Percentiles rank a stretch among this genome's conserved stretches.
These are phyloP conservation scores for Rousettus madagascariensis DNA, from an alignment of 2,797 vertebrate genomes.

Conservation along the genomic window DNA sequence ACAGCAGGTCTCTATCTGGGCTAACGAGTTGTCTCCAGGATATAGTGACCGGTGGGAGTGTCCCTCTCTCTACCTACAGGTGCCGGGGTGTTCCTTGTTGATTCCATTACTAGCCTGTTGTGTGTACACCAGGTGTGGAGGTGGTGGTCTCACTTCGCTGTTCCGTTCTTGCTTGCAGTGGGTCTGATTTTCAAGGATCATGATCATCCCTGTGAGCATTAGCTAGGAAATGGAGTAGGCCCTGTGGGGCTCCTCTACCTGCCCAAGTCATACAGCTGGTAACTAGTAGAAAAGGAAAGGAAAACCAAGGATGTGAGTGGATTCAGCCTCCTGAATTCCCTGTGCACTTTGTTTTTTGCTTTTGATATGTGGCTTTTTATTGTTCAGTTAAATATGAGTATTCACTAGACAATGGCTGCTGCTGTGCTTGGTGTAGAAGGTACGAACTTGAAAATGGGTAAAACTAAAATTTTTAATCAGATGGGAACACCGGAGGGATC, in stretches of 20 bases:
- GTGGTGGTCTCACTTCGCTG: fast-evolving
- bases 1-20: neutral
- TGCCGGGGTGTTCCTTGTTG: no score
- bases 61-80: neutral
- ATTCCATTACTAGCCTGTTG: neutral
- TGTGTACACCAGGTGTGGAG: neutral
- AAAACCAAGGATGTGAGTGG: neutral
- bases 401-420: fast-evolving
- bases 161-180: neutral
- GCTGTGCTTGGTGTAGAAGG: neutral
- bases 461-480: neutral
- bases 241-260: fast-evolving
- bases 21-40: neutral
- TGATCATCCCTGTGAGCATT: fast-evolving
- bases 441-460: fast-evolving
- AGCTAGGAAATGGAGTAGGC: neutral
- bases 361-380: fast-evolving
- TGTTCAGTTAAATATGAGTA: neutral
- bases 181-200: neutral
- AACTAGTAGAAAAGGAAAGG: neutral
- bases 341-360: neutral
- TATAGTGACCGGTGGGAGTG: neutral
- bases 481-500: neutral
- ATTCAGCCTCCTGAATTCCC: neutral
- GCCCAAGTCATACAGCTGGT: neutral